Percentiles rank a stretch among this genome's conserved stretches.
These are phyloP conservation scores for Pachycephala philippinensis DNA, from an alignment of 2,113 vertebrate species.

Conservation along the genomic window DNA sequence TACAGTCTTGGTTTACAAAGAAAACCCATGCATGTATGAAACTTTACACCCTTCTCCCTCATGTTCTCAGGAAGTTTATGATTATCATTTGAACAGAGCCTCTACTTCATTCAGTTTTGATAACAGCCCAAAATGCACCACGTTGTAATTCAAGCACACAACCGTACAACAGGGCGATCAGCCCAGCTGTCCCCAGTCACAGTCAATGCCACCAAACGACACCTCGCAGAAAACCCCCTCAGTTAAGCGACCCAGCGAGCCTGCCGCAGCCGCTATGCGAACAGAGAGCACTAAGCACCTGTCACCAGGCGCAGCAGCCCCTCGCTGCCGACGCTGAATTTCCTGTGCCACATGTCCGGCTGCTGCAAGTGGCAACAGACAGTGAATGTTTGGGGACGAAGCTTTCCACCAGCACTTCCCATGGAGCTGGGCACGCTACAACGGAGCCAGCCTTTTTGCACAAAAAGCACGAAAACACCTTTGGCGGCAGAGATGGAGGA, in stretches of 20 bases:
- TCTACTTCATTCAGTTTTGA: not conserved
- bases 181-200: too few relatives aligned
- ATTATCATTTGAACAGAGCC: not conserved
- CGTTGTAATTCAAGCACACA: accelerated
- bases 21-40: accelerated
- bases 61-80: not conserved
- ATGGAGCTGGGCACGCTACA: not conserved
- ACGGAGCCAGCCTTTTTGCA: accelerated
- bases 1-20: not conserved
- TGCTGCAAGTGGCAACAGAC: accelerated
- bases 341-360: accelerated
- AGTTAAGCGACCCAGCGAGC: accelerated
- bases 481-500: accelerated
- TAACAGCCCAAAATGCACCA: accelerated
- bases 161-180: accelerated
- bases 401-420: not conserved
- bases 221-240: accelerated
- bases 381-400: accelerated
- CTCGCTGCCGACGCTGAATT: accelerated
- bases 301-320: not conserved
- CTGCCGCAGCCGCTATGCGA: accelerated
- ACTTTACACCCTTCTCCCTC: not conserved
- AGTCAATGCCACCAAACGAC: not conserved
- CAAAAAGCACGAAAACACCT: accelerated
- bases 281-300: accelerated